phyloP scores from a whole-genome alignment of 2,797 vertebrate species.

The Myotis planiceps region DNA sequence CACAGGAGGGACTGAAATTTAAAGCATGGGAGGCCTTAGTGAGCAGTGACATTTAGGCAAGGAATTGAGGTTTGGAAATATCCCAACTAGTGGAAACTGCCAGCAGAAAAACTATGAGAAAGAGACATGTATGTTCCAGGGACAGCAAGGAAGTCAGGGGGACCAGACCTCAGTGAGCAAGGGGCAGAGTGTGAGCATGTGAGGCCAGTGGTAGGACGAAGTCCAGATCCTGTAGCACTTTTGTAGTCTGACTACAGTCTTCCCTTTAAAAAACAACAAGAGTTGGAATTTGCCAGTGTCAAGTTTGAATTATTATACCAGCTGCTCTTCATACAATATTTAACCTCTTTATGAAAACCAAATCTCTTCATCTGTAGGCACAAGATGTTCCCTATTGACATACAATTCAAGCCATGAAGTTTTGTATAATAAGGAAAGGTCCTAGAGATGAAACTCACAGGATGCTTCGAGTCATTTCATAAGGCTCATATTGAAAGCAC shows the following conservation, averaged over 20 bases:
- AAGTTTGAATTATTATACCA: neutral
- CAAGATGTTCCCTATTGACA: neutral
- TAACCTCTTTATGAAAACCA: neutral
- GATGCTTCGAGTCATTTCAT: constrained; percentile 31
- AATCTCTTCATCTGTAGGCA: neutral
- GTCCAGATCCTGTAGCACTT: accelerated
- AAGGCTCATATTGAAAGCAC: neutral
- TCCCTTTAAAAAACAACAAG: neutral
- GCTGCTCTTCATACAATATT: neutral
- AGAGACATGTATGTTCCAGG: neutral
- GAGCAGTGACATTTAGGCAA: neutral
- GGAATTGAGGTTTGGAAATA: neutral
- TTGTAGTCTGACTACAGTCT: neutral
- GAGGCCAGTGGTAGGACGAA: neutral
- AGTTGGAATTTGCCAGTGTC: neutral
- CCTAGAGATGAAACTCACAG: neutral
- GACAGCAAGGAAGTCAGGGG: neutral
- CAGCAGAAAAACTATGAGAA: neutral
- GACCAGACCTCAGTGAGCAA: neutral
- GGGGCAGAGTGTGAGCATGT: accelerated
- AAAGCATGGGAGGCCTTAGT: neutral
- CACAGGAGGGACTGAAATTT: neutral
- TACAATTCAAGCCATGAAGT: neutral
- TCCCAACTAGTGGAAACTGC: neutral
- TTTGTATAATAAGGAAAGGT: constrained; percentile 27